Percentiles rank a stretch among this genome's conserved stretches.
Evolutionary conservation across 2,113 vertebrate genomes (phyloP).

Genomic region (Pycnonotus jocosus): DNA sequence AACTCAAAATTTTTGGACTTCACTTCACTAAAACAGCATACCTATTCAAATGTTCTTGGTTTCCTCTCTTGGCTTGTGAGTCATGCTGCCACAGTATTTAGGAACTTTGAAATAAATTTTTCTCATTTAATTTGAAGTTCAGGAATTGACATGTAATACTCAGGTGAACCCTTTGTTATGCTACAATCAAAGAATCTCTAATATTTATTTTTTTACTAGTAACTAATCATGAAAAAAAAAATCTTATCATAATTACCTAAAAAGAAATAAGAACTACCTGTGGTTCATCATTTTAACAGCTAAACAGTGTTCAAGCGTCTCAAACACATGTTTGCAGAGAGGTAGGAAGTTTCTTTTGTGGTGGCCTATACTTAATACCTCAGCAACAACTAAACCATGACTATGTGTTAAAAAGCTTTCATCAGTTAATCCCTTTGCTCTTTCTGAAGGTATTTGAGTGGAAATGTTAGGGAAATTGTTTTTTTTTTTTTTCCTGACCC

Average conservation of each 20-base stretch:
- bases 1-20: neutral
- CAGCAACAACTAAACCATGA: neutral
- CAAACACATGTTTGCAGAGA: neutral
- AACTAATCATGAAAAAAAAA: rapidly evolving
- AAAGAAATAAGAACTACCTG: neutral
- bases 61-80: neutral
- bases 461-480: neutral
- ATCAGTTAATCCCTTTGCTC: neutral
- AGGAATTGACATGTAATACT: neutral
- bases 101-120: neutral
- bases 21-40: neutral
- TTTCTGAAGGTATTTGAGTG: neutral
- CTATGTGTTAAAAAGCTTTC: neutral
- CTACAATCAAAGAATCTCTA: neutral
- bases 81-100: neutral
- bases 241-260: neutral
- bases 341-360: neutral
- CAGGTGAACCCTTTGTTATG: neutral
- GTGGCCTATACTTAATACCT: neutral
- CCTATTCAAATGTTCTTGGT: neutral
- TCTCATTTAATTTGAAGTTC: neutral
- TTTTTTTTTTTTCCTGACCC: neutral
- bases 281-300: neutral
- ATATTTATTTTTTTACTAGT: neutral
- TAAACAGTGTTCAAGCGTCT: neutral